These are phyloP conservation scores for Crenichthys baileyi DNA, from an alignment of 2,797 vertebrate species.

Conservation along the genomic window DNA sequence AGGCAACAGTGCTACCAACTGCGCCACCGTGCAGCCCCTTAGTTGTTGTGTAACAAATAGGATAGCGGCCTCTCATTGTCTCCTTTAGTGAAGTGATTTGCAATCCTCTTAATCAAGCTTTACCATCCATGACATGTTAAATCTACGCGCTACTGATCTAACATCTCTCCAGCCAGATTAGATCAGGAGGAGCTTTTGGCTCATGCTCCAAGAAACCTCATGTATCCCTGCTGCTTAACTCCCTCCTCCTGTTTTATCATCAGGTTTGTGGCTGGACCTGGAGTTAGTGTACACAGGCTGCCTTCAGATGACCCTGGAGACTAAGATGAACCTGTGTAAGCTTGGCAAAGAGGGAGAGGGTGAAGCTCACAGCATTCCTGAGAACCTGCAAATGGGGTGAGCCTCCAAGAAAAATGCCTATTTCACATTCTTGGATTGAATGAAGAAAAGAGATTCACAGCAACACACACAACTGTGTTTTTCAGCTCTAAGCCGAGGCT, in stretches of 20 bases:
- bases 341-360: constrained; percentile 84
- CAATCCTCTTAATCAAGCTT: constrained; percentile 56
- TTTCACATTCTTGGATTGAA: not conserved
- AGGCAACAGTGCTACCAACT: no score
- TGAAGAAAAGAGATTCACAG: not conserved
- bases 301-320: constrained; percentile 89
- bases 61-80: constrained; percentile 13
- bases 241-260: not conserved
- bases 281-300: constrained; percentile 87
- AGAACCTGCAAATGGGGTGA: constrained; percentile 79
- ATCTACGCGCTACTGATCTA: constrained; percentile 14
- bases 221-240: not conserved
- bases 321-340: constrained; percentile 90
- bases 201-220: constrained; percentile 22
- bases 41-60: constrained; percentile 38
- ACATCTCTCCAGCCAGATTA: constrained; percentile 14
- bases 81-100: constrained; percentile 51
- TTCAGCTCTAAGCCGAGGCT: constrained; percentile 76
- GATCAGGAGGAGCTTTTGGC: constrained; percentile 17
- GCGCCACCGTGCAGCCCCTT: no score
- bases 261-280: constrained; percentile 89
- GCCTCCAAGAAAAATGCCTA: not conserved
- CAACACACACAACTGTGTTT: constrained; percentile 29
- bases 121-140: constrained; percentile 26
- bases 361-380: constrained; percentile 64